These are phyloP conservation scores for Cabera pusaria DNA, from an alignment of 2,888 invertebrate species.

Conservation along the genomic window DNA sequence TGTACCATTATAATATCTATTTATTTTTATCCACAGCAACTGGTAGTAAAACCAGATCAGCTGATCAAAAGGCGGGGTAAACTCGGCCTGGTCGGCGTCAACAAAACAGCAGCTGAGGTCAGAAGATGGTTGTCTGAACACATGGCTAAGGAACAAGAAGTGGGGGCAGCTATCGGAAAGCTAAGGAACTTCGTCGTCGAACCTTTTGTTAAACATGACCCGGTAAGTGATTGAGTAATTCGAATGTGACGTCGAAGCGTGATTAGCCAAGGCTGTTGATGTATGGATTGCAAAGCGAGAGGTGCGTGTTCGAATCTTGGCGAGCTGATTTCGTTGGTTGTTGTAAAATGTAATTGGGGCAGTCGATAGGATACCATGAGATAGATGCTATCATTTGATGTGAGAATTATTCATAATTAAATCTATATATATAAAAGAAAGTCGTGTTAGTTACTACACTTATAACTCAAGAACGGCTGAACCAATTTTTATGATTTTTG, in stretches of 20 bases:
- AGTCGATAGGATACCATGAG: no score
- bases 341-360: no score
- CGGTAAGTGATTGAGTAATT: slow-evolving; percentile 85
- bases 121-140: slow-evolving; percentile 94
- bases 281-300: not conserved
- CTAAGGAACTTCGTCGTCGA: slow-evolving; percentile 97
- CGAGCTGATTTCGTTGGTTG: no score
- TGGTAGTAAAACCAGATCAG: slow-evolving; percentile 99
- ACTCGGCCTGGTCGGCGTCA: slow-evolving; percentile 97
- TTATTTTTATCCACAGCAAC: no score
- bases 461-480: no score
- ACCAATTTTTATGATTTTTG: no score
- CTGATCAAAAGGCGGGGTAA: slow-evolving; percentile 99
- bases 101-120: slow-evolving; percentile 90
- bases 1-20: no score
- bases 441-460: no score
- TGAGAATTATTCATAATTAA: no score
- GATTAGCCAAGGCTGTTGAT: no score
- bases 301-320: not conserved
- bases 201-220: slow-evolving; percentile 95
- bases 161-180: slow-evolving; percentile 95
- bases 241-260: not conserved
- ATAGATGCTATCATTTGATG: no score
- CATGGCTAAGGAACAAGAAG: slow-evolving; percentile 92
- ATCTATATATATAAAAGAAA: no score